Percentiles rank a stretch among this genome's conserved stretches.
Evolutionary conservation across 2,113 vertebrate genomes (phyloP).

Genomic region (Columba janthina): DNA sequence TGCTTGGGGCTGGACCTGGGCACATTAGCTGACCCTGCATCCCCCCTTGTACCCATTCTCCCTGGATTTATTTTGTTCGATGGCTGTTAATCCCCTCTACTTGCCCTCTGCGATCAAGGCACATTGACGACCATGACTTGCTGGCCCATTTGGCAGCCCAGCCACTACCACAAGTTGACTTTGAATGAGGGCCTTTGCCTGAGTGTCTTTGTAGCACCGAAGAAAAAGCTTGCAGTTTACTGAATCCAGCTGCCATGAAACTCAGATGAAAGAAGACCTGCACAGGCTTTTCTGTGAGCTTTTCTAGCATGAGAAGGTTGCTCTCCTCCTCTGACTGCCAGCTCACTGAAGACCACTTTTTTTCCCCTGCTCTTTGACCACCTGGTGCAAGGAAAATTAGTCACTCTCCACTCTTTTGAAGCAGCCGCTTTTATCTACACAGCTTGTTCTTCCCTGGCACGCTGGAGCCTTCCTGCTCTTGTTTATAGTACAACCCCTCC

Average conservation of each 20-base stretch:
- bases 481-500: slow-evolving; percentile 49
- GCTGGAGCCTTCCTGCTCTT: slow-evolving; percentile 39
- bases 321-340: neutral
- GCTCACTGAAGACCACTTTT: slow-evolving; percentile 6
- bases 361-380: neutral
- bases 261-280: neutral
- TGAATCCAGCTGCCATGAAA: neutral
- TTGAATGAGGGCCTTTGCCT: neutral
- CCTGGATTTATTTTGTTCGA: neutral
- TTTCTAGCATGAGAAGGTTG: neutral
- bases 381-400: neutral
- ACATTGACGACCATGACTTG: neutral
- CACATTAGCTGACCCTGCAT: neutral
- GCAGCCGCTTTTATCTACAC: slow-evolving; percentile 37
- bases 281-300: neutral
- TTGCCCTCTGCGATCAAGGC: neutral
- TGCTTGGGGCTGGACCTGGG: neutral
- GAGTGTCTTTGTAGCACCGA: neutral
- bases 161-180: neutral
- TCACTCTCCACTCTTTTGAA: neutral
- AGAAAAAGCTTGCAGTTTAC: neutral
- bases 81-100: neutral
- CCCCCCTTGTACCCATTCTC: neutral
- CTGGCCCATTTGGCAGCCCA: neutral
- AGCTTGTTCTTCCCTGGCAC: slow-evolving; percentile 45